Conservation (phyloP, 2,888 invertebrate species). For the Dastarcus helophoroides region DNA sequence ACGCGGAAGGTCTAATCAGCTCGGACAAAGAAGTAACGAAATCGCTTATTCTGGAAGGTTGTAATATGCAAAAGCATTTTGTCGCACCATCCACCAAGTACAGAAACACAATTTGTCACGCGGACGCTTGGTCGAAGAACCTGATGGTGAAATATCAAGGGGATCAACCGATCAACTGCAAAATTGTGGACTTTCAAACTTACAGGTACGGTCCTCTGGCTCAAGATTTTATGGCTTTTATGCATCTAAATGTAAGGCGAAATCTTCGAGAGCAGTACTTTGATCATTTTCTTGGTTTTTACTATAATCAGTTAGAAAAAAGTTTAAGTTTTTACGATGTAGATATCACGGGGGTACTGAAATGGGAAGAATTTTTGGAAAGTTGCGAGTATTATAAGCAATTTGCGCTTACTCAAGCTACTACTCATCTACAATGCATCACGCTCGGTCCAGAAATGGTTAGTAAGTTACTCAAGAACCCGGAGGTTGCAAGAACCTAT, state of each 20-base stretch:
- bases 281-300: slow-evolving; percentile 15
- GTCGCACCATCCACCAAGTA: slow-evolving; percentile 30
- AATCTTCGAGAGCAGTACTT: slow-evolving; percentile 15
- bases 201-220: slow-evolving; percentile 23
- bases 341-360: slow-evolving; percentile 14
- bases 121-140: slow-evolving; percentile 41
- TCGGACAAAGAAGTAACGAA: slow-evolving; percentile 12
- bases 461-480: slow-evolving; percentile 15
- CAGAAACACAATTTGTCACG: slow-evolving; percentile 35
- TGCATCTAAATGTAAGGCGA: slow-evolving; percentile 19
- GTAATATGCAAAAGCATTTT: slow-evolving; percentile 18
- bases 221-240: slow-evolving; percentile 21
- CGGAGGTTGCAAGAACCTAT: slow-evolving; percentile 11
- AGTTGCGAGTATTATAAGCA: slow-evolving; percentile 19
- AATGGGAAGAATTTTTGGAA: slow-evolving; percentile 17
- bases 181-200: slow-evolving; percentile 23
- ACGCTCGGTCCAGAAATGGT: slow-evolving; percentile 15
- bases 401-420: slow-evolving; percentile 19
- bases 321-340: slow-evolving; percentile 13
- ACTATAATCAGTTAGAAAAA: slow-evolving; percentile 16
- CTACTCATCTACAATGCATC: slow-evolving; percentile 19
- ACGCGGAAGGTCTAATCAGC: slow-evolving; percentile 7
- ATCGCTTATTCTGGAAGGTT: slow-evolving; percentile 10
- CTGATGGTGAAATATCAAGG: slow-evolving; percentile 30
- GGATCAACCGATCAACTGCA: slow-evolving; percentile 18